Evolutionary conservation across 2,888 invertebrate genomes (phyloP), one percentile per base, ranked within the genome.

Genomic region (Oegoconia quadripuncta): DNA sequence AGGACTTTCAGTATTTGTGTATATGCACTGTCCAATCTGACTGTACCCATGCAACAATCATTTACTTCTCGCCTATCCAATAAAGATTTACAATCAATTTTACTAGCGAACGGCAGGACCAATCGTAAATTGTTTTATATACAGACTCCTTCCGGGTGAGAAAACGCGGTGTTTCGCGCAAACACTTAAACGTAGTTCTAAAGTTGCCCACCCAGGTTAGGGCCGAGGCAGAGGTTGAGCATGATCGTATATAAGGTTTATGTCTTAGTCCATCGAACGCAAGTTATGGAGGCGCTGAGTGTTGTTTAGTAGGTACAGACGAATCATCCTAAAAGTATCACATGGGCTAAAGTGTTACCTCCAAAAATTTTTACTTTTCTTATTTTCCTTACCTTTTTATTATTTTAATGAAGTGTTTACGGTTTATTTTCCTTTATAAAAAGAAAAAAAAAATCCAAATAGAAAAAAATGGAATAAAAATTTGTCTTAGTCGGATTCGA

Each of bases 81-180:
- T 34, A 41, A 30, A 48, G 50, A 62, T 61, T 55, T 59, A 59
- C 59, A 55, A 51, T 52, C 45, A 28, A 34, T 38, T 52, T 52
- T 42, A 56, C 52, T 49, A 49, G 44, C 37, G 12, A 22, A n/a
- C 22, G 8, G 38, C 30, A 42, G 52, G 39, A 46, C 23, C 34
- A 25, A 36, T 45, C 61, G 54, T 58, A 64, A 60, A 54, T 51
- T 37, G 37, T 44, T 32, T 45, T 29, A 15, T 18, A 18, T 13
- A 18, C 30, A 18, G 11, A n/a, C 7, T 12, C 13, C 31, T 32
- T 32, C 31, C 31, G 20, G 20, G 17, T 32, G 31, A 16, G 15
- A n/a, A 9, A 29, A 15, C 29, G 16, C 29, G 16, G 9, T 3
- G 16, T 29, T 15, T 15, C 4, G 15, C 29, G 16, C 3, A 4